These are phyloP conservation scores for Pagetopsis macropterus DNA, from an alignment of 2,797 vertebrate species.

Conservation along the genomic window DNA sequence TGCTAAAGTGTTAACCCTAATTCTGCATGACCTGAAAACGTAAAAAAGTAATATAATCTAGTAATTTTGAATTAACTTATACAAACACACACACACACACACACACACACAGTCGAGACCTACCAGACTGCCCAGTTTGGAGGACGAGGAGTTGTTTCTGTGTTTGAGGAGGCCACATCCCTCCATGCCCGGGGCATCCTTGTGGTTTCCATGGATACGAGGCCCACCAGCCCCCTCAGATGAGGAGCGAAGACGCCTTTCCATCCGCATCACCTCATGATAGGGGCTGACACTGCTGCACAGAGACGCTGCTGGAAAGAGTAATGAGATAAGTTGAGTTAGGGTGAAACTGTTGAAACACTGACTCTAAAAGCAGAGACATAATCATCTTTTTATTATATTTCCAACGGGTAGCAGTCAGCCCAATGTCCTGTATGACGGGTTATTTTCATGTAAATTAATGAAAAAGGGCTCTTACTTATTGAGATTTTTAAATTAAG, in stretches of 20 bases:
- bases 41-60: too few species aligned
- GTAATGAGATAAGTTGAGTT: constrained; percentile 15
- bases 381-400: constrained; percentile 31
- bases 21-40: not conserved
- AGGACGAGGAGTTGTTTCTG: constrained; percentile 92
- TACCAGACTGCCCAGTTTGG: constrained; percentile 98
- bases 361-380: constrained; percentile 19
- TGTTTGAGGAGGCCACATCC: constrained; percentile 87
- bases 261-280: constrained; percentile 90
- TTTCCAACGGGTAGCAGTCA: constrained; percentile 18
- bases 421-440: constrained; percentile 15
- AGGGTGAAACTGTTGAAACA: constrained; percentile 8
- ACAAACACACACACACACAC: constrained; percentile 1
- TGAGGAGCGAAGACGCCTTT: constrained; percentile 92
- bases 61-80: not conserved
- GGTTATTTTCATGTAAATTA: constrained; percentile 31
- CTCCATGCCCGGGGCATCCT: constrained; percentile 87
- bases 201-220: constrained; percentile 89
- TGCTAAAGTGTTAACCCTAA: not conserved
- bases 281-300: constrained; percentile 92
- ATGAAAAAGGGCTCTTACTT: constrained; percentile 24
- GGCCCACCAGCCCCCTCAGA: constrained; percentile 95
- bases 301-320: constrained; percentile 83
- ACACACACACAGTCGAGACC: constrained; percentile 51
- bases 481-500: constrained; percentile 29